These are phyloP conservation scores for Hypanus sabinus DNA, from an alignment of 2,113 vertebrate genomes.

Conservation along the genomic window DNA sequence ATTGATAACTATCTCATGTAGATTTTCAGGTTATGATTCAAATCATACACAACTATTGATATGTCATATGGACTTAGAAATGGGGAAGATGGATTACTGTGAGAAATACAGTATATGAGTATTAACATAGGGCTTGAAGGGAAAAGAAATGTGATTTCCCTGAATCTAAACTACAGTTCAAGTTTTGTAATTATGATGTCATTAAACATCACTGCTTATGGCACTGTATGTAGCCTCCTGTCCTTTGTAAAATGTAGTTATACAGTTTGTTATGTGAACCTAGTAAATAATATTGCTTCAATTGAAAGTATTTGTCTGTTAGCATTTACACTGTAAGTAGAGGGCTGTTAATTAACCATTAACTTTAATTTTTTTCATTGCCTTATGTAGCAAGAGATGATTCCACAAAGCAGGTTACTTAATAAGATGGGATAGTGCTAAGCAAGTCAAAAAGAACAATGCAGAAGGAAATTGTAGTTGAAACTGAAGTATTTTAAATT, in stretches of 20 bases:
- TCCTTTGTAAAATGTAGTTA: constrained; percentile 61
- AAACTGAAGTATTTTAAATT: constrained; percentile 45
- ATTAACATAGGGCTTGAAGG: constrained; percentile 52
- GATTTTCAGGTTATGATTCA: constrained; percentile 25
- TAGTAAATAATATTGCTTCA: constrained; percentile 46
- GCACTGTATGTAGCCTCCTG: constrained; percentile 45
- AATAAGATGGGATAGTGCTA: constrained; percentile 45
- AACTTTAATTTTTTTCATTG: constrained; percentile 43
- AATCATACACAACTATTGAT: constrained; percentile 26
- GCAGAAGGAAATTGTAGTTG: constrained; percentile 12
- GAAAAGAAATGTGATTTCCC: constrained; percentile 45
- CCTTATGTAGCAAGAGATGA: constrained; percentile 38
- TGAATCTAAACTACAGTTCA: constrained; percentile 51
- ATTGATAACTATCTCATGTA: constrained; percentile 21
- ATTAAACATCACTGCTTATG: constrained; percentile 12
- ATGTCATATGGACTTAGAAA: neutral
- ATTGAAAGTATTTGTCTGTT: constrained; percentile 28
- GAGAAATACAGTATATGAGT: constrained; percentile 6
- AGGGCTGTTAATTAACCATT: constrained; percentile 52
- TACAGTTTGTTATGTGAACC: constrained; percentile 64
- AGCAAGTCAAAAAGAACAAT: constrained; percentile 37
- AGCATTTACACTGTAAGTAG: constrained; percentile 27
- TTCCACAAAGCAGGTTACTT: constrained; percentile 39
- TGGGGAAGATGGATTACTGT: neutral
- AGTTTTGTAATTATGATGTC: constrained; percentile 54